phyloP scores from a whole-genome alignment of 2,113 vertebrate species.

The Carollia perspicillata region DNA sequence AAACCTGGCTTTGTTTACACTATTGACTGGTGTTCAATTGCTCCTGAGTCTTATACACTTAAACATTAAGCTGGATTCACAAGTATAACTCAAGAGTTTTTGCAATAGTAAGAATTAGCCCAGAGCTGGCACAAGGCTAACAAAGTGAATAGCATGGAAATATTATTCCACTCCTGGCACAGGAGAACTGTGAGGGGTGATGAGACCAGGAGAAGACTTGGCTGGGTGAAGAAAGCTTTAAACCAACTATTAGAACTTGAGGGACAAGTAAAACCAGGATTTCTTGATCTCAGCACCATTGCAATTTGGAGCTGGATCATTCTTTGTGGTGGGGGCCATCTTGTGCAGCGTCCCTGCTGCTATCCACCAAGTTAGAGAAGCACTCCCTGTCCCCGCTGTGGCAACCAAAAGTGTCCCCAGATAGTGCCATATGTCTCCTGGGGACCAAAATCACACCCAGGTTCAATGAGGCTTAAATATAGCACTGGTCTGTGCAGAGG shows the following conservation, averaged over 20 bases:
- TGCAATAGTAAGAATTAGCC: neutral
- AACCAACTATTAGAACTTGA: neutral
- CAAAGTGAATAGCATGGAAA: neutral
- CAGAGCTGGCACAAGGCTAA: neutral
- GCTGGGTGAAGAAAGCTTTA: neutral
- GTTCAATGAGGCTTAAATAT: neutral
- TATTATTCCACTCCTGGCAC: neutral
- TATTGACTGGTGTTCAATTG: conserved; percentile 78
- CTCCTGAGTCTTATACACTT: conserved; percentile 59
- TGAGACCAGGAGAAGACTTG: neutral
- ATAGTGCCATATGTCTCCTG: neutral
- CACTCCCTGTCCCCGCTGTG: neutral
- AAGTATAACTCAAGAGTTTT: conserved; percentile 45
- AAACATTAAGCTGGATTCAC: conserved; percentile 53
- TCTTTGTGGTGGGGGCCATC: neutral
- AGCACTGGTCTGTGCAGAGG: neutral
- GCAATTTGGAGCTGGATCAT: neutral
- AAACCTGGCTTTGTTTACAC: conserved; percentile 76
- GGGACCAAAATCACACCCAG: neutral
- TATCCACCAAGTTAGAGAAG: neutral
- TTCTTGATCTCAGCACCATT: neutral
- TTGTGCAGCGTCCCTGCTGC: neutral
- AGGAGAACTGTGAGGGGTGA: neutral
- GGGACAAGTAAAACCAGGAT: neutral
- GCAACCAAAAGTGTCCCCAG: neutral